Evolutionary conservation across 2,797 vertebrate genomes (phyloP).

Genomic region (Cyprinella venusta): DNA sequence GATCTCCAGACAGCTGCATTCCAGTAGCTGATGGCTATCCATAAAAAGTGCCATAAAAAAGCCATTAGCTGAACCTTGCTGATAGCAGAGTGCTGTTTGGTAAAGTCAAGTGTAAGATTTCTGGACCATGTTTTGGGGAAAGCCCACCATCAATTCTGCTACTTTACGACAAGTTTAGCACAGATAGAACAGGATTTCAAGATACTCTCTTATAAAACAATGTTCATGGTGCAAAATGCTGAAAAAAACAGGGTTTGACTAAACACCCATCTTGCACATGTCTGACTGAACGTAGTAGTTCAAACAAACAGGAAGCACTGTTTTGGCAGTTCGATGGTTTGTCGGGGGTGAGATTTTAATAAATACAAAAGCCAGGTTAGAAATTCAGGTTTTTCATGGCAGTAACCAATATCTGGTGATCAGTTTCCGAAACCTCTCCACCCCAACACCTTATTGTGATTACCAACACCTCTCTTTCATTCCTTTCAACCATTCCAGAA

Average conservation of each 20-base stretch:
- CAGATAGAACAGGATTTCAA: neutral
- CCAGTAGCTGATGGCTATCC: constrained; percentile 59
- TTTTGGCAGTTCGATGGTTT: neutral
- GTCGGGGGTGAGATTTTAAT: neutral
- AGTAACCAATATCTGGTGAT: neutral
- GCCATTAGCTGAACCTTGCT: constrained; percentile 40
- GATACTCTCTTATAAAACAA: neutral
- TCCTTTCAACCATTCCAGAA: constrained; percentile 74
- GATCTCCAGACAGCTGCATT: constrained; percentile 51
- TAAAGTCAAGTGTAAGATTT: constrained; percentile 7
- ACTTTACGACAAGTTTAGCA: neutral
- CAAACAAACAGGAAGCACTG: neutral
- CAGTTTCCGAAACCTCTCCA: neutral
- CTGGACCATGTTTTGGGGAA: constrained; percentile 33
- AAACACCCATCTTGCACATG: neutral
- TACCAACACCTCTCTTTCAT: constrained; percentile 61
- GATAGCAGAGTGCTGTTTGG: constrained; percentile 10
- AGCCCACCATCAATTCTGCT: neutral
- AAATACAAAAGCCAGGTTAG: neutral
- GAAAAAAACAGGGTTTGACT: constrained; percentile 2
- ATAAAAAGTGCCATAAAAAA: constrained; percentile 54
- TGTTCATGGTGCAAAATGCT: neutral
- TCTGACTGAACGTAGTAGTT: neutral
- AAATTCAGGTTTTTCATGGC: neutral
- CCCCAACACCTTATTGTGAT: constrained; percentile 37